Evolutionary conservation across 23 tunicate genomes (phyloP).

Genomic region (Trididemnum nubilum): DNA sequence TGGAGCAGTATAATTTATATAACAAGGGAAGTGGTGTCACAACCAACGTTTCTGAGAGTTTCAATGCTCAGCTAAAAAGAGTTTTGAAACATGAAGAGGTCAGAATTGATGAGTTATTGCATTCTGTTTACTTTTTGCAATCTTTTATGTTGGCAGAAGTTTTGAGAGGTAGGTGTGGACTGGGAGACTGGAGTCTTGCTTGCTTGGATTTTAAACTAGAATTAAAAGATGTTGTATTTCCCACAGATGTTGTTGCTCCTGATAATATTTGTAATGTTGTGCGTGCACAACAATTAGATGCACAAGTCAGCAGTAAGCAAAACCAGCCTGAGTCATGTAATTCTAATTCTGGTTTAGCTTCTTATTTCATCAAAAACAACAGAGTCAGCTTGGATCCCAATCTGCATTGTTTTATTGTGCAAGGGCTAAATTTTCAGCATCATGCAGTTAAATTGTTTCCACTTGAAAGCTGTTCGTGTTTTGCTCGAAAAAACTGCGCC

Average conservation of each 20-base stretch:
- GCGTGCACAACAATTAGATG: not conserved
- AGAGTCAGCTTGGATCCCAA: not conserved
- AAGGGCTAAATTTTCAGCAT: not conserved
- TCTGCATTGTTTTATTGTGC: not conserved
- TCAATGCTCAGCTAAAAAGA: slow-evolving; percentile 5
- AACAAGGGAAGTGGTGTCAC: not conserved
- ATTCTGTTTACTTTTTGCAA: not conserved
- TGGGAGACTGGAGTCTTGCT: not conserved
- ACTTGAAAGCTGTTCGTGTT: not conserved
- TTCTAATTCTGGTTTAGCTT: not conserved
- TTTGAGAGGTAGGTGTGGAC: slow-evolving; percentile 4
- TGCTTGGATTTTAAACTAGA: not conserved
- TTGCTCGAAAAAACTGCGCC: not conserved
- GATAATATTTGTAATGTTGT: not conserved
- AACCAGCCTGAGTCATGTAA: not conserved
- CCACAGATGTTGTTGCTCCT: not conserved
- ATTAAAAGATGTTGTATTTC: not conserved
- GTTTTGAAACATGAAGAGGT: not conserved
- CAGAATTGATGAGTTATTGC: not conserved
- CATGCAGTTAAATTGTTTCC: not conserved
- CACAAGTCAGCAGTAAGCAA: not conserved
- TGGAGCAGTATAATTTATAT: not conserved
- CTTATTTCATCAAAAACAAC: not conserved
- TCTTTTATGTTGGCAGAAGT: not conserved
- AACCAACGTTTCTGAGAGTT: not conserved